Evolutionary conservation across 1,140 invertebrate genomes (phyloP), one percentile per base, ranked within the genome.

Genomic region (Temnothorax nylanderi): DNA sequence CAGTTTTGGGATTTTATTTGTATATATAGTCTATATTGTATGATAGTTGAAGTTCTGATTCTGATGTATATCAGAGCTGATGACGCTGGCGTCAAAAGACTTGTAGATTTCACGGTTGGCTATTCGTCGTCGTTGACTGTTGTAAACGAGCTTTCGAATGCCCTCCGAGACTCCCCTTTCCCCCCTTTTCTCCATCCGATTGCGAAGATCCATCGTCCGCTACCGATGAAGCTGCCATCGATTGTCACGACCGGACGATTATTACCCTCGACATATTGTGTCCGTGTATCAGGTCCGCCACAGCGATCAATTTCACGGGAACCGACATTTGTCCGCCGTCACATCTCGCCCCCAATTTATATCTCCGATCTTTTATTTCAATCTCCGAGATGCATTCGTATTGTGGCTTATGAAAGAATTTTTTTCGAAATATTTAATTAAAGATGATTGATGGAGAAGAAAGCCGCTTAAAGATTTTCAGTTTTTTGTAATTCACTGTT

Each of bases 111-210:
- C 49, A 71, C n/a, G 32, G 47, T 37, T 3, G n/a, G 21, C 32
- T 65, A 58, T 51, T 72, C 64, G 62, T 86, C 18, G 34, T 54
- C 32, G 10, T 69, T 56, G 32, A 16, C 37, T 18, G 49, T 86
- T 78, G 60, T 86, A 86, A 86, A 86, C 84, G 75, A 80, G 60
- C 37, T 81, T 86, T 69, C 37, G 76, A 86, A 67, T 67, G 49
- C 75, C n/a, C 37, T 67, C 32, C 49, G 58, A 37, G 54, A 51
- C 32, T 21, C 21, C 26, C 3, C n/a, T 10, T 21, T 10, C 1
- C 32, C n/a, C n/a, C 13, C 34, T 7, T 34, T 37, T 60, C 34
- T 32, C n/a, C n/a, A 32, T 54, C 26, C 62, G 37, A 77, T 47
- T 54, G n/a, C 49, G 18, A 84, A 74, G 75, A 80, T 86, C 44